A percentile compares a stretch with the other conserved stretches of the same genome.
Conservation (phyloP, 2,113 vertebrate genomes). For the Myocastor coypus region DNA sequence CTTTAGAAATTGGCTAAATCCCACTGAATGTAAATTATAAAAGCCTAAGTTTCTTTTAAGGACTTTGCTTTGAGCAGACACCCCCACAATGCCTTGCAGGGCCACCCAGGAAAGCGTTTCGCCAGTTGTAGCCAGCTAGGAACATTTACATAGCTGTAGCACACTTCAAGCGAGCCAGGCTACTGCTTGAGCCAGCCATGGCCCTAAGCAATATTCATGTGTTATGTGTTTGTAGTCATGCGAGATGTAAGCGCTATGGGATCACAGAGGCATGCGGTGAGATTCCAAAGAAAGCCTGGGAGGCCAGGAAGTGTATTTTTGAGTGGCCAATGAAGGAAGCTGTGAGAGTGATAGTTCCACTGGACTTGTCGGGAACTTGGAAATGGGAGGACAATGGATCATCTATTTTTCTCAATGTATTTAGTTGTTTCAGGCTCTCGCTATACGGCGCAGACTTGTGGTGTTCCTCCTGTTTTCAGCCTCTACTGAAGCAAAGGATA, state of each 20-base stretch:
- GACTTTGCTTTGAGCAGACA: background rate
- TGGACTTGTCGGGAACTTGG: background rate
- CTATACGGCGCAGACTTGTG: too few species aligned
- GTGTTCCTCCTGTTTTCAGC: too few species aligned
- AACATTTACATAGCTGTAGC: background rate
- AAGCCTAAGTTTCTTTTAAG: background rate
- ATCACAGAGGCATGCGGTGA: background rate
- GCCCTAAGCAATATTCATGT: background rate
- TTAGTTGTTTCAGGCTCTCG: too few species aligned
- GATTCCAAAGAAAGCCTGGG: background rate
- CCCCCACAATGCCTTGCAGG: background rate
- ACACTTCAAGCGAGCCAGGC: background rate
- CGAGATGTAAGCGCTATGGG: background rate
- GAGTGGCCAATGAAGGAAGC: background rate
- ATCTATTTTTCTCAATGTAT: background rate
- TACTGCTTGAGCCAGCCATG: background rate
- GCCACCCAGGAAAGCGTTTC: background rate
- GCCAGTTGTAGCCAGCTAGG: background rate
- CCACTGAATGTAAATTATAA: too few species aligned
- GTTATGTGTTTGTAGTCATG: background rate
- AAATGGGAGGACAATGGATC: background rate
- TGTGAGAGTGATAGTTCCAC: background rate
- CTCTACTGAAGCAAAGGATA: background rate
- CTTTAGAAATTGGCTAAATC: background rate
- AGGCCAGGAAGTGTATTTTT: background rate